Evolutionary conservation across 2,113 vertebrate species (phyloP).

Genomic region (Neolamprologus devosi): DNA sequence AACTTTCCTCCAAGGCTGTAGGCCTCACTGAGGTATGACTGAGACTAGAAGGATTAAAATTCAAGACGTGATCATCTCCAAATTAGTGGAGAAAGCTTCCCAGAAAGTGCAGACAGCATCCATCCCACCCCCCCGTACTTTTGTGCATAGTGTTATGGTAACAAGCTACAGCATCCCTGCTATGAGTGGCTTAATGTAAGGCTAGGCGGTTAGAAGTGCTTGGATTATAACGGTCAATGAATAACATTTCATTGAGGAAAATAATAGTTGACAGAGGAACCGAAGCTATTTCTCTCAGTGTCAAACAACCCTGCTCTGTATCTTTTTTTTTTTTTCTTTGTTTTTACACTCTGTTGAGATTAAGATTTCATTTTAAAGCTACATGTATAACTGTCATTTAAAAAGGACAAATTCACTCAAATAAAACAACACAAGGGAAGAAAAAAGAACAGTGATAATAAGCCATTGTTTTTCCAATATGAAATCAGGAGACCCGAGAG

Average conservation of each 20-base stretch:
- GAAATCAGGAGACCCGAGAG: slow-evolving; percentile 45
- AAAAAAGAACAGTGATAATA: slow-evolving; percentile 18
- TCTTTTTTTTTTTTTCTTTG: not conserved
- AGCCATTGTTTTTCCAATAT: slow-evolving; percentile 49
- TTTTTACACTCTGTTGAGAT: slow-evolving; percentile 1
- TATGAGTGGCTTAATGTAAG: not conserved
- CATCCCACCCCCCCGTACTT: not conserved
- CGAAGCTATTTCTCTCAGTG: not conserved
- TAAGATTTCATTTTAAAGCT: slow-evolving; percentile 54
- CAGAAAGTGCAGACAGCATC: not conserved
- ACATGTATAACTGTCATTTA: slow-evolving; percentile 44
- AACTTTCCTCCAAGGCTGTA: not conserved
- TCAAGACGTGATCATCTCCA: not conserved
- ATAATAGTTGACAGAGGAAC: not conserved
- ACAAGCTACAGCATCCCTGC: not conserved
- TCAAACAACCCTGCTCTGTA: not conserved
- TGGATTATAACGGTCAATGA: not conserved
- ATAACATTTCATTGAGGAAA: not conserved
- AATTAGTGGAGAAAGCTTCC: not conserved
- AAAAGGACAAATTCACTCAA: slow-evolving; percentile 34
- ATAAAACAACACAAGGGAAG: not conserved
- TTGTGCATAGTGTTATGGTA: slow-evolving; percentile 46
- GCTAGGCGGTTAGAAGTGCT: slow-evolving; percentile 46
- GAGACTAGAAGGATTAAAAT: slow-evolving; percentile 3
- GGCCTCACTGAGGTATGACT: not conserved